Conservation (phyloP, 2,113 vertebrate genomes). For the Tinamus guttatus region DNA sequence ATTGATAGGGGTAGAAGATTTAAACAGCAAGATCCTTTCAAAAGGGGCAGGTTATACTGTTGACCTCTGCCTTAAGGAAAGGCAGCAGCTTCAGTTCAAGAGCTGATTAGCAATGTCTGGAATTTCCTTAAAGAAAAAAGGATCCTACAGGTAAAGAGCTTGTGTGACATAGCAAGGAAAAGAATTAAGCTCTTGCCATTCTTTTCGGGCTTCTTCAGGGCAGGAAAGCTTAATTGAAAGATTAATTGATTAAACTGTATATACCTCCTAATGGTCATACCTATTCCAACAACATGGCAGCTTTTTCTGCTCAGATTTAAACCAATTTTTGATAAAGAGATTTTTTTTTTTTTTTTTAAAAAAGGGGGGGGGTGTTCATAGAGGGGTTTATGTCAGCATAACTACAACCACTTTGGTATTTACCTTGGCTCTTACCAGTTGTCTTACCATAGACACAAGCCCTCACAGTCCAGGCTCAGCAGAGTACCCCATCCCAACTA, state of each 20-base stretch:
- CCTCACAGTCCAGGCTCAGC: neutral
- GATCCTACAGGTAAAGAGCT: too few relatives aligned
- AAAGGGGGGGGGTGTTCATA: neutral
- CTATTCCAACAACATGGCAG: neutral
- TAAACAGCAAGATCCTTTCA: neutral
- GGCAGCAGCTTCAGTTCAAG: neutral
- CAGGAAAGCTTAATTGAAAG: neutral
- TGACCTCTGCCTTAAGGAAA: neutral
- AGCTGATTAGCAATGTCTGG: neutral
- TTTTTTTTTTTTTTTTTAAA: too few relatives aligned
- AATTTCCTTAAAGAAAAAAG: neutral
- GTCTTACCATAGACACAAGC: constrained; percentile 6
- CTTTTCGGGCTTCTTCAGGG: neutral
- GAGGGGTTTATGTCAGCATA: neutral
- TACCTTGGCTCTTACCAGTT: constrained; percentile 9
- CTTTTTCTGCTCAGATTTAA: neutral
- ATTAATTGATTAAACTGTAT: neutral
- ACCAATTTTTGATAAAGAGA: neutral
- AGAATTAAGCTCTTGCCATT: neutral
- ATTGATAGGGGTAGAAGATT: neutral
- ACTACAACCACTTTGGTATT: constrained; percentile 1
- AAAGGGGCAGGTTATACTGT: neutral
- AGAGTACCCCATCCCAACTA: neutral
- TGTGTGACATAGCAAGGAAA: neutral
- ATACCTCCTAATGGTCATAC: neutral